Evolutionary conservation across 2,113 vertebrate genomes (phyloP).

Genomic region (Nanorana parkeri): DNA sequence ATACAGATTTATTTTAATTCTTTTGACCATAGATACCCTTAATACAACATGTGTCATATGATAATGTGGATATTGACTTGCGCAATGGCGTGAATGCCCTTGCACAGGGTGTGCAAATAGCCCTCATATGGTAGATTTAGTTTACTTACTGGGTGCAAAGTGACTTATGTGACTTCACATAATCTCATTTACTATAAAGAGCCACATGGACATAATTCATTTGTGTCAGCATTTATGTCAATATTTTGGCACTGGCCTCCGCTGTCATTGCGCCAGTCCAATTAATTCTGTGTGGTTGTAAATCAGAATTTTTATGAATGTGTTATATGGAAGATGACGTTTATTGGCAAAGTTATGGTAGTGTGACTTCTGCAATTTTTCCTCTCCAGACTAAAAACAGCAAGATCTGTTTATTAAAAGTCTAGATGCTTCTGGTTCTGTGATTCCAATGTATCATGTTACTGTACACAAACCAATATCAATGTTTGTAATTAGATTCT

Average conservation of each 20-base stretch:
- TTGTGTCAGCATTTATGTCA: slow-evolving; percentile 7
- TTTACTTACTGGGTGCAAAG: slow-evolving; percentile 60
- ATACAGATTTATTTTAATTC: too few relatives aligned
- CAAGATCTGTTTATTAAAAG: slow-evolving; percentile 26
- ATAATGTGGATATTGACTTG: too few relatives aligned
- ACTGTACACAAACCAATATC: slow-evolving; percentile 27
- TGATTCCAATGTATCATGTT: slow-evolving; percentile 21
- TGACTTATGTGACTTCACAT: not conserved
- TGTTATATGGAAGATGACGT: slow-evolving; percentile 20
- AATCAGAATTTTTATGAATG: slow-evolving; percentile 4
- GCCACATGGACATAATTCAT: not conserved
- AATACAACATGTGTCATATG: too few relatives aligned
- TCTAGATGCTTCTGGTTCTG: slow-evolving; percentile 10
- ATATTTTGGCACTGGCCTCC: not conserved
- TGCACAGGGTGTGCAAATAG: too few relatives aligned
- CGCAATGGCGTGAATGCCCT: too few relatives aligned
- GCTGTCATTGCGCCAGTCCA: slow-evolving; percentile 12
- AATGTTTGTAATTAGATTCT: slow-evolving; percentile 28
- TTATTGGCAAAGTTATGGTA: not conserved
- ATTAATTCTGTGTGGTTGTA: slow-evolving; percentile 22
- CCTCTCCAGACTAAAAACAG: slow-evolving; percentile 17
- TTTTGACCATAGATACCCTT: too few relatives aligned
- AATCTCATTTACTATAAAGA: not conserved
- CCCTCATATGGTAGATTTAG: too few relatives aligned
- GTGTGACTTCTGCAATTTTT: slow-evolving; percentile 18